Percentiles rank a stretch among this genome's conserved stretches.
Evolutionary conservation across 2,888 invertebrate genomes (phyloP).

Genomic region (Schizaphis graminum): DNA sequence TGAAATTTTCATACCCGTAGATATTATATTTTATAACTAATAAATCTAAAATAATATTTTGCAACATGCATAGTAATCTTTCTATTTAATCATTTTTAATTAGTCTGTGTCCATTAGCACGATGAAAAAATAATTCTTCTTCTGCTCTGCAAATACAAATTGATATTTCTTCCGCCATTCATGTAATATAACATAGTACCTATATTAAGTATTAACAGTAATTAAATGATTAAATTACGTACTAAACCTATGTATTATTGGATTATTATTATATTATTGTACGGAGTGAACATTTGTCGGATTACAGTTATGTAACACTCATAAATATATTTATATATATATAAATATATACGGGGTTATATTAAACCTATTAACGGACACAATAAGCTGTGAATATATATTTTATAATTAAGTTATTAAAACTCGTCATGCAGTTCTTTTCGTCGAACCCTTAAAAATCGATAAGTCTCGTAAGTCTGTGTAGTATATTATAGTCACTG

Average conservation of each 20-base stretch:
- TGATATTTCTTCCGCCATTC: not conserved
- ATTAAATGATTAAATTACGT: slow-evolving; percentile 24
- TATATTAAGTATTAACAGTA: not conserved
- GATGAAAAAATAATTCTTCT: slow-evolving; percentile 11
- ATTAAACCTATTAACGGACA: slow-evolving; percentile 30
- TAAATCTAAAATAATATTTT: not conserved
- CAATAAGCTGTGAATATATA: not conserved
- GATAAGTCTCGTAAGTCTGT: slow-evolving; percentile 8
- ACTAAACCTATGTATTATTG: slow-evolving; percentile 3
- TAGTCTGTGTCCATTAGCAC: not conserved
- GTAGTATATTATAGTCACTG: not conserved
- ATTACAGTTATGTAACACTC: not conserved
- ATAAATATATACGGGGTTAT: not conserved
- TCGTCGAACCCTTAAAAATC: not conserved
- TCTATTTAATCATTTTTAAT: not conserved
- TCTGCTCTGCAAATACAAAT: not conserved
- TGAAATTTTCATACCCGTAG: not conserved
- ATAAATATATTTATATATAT: not conserved
- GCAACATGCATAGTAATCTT: not conserved
- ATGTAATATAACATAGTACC: not conserved
- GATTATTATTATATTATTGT: not conserved
- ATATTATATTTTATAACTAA: not conserved
- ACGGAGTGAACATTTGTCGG: not conserved
- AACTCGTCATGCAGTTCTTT: not conserved
- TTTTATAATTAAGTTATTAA: slow-evolving; percentile 27